Conservation (phyloP, 2,113 vertebrate species). For the Siniperca knerii region DNA sequence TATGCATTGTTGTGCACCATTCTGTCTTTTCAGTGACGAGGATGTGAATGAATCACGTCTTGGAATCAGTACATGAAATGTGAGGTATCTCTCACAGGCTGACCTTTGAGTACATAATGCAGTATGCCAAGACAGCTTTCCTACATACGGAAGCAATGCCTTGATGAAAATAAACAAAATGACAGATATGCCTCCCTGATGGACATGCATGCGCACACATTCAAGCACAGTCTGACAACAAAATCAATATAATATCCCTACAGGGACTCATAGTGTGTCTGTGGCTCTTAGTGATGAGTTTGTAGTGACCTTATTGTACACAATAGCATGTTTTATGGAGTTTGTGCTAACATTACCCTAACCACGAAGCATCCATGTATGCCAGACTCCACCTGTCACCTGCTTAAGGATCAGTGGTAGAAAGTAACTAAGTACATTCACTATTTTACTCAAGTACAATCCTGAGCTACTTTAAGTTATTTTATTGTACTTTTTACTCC, state of each 20-base stretch:
- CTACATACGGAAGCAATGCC: background rate
- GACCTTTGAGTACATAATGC: constrained; percentile 18
- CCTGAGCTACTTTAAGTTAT: background rate
- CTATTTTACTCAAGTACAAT: background rate
- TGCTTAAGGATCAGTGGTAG: background rate
- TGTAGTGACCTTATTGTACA: constrained; percentile 40
- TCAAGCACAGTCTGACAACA: constrained; percentile 30
- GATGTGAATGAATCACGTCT: constrained; percentile 18
- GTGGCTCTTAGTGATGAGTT: constrained; percentile 40
- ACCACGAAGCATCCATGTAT: background rate
- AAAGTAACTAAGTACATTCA: background rate
- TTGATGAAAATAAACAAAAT: constrained; percentile 42
- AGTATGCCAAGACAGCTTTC: background rate
- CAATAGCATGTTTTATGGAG: constrained; percentile 37
- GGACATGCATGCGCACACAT: constrained; percentile 15
- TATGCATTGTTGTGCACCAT: constrained; percentile 24
- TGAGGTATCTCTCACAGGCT: background rate
- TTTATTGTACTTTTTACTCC: background rate
- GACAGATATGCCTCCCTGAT: background rate
- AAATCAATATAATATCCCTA: constrained; percentile 54
- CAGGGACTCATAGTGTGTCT: constrained; percentile 33
- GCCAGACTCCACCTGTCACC: background rate
- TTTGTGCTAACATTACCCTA: background rate
- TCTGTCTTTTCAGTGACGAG: constrained; percentile 4
- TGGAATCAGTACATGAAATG: constrained; percentile 26